Evolutionary conservation across 2,888 invertebrate genomes (phyloP).

Genomic region (Melinaea marsaeus): DNA sequence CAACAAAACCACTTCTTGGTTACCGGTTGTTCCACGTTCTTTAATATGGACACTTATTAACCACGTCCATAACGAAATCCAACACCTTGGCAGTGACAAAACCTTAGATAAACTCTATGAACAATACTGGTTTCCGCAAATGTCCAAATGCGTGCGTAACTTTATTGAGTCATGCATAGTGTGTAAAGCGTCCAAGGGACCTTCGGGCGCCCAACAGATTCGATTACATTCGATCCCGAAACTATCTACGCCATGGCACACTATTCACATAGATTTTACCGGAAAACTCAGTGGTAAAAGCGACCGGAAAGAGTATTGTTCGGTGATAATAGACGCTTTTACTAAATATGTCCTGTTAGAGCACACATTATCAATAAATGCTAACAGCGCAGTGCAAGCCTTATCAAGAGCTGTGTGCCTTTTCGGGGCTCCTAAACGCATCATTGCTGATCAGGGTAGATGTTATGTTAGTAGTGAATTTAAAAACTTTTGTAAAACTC

Average conservation of each 20-base stretch:
- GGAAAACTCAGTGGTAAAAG: neutral
- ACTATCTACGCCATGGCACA: slow-evolving; percentile 30
- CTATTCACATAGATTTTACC: neutral
- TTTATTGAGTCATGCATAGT: slow-evolving; percentile 30
- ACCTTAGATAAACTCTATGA: slow-evolving; percentile 36
- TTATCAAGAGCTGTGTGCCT: neutral
- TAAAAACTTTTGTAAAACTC: slow-evolving; percentile 7
- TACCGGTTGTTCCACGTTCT: slow-evolving; percentile 34
- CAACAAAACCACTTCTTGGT: slow-evolving; percentile 30
- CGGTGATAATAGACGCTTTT: neutral
- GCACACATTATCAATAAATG: neutral
- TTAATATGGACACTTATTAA: slow-evolving; percentile 36
- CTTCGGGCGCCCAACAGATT: slow-evolving; percentile 31
- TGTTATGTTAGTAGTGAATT: slow-evolving; percentile 1
- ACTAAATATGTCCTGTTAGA: neutral
- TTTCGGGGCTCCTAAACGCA: neutral
- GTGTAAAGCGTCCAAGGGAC: slow-evolving; percentile 34
- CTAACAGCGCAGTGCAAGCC: neutral
- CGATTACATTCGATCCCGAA: slow-evolving; percentile 34
- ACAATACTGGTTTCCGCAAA: slow-evolving; percentile 33
- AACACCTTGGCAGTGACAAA: slow-evolving; percentile 36
- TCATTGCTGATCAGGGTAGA: neutral
- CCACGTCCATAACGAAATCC: slow-evolving; percentile 34
- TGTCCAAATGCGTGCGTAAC: slow-evolving; percentile 31
- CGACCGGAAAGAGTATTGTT: neutral